Conservation (phyloP, 2,113 vertebrate species). For the Pampusana beccarii region DNA sequence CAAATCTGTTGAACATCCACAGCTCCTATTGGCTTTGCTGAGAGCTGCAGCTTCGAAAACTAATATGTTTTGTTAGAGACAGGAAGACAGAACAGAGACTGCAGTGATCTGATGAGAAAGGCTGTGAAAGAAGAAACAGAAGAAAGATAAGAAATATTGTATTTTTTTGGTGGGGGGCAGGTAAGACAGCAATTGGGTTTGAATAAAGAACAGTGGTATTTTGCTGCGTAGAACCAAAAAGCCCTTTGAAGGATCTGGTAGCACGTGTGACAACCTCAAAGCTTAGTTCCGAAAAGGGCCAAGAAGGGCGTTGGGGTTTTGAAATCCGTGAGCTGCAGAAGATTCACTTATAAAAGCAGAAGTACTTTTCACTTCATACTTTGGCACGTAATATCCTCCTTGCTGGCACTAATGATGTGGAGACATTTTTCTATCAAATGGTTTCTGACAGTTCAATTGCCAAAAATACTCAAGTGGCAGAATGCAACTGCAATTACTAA, state of each 20-base stretch:
- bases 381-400: slow-evolving; percentile 44
- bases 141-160: not conserved
- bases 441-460: slow-evolving; percentile 65
- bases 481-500: slow-evolving; percentile 65
- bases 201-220: not conserved
- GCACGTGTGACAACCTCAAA: not conserved
- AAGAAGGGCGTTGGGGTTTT: not conserved
- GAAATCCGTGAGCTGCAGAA: not conserved
- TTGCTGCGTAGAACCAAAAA: not conserved
- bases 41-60: not conserved
- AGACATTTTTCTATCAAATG: slow-evolving; percentile 62
- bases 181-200: not conserved
- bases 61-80: not conserved
- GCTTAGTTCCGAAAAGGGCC: not conserved
- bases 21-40: not conserved
- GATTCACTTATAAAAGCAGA: slow-evolving; percentile 15
- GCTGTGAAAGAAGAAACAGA: not conserved
- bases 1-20: not conserved
- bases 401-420: slow-evolving; percentile 53
- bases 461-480: slow-evolving; percentile 68
- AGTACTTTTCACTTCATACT: slow-evolving; percentile 33
- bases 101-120: not conserved
- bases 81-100: not conserved
- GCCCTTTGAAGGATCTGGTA: not conserved
- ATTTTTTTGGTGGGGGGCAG: not conserved